A percentile compares a stretch with the other conserved stretches of the same genome.
Evolutionary conservation across 2,888 invertebrate genomes (phyloP).

Genomic region (Monopis laevigella): DNA sequence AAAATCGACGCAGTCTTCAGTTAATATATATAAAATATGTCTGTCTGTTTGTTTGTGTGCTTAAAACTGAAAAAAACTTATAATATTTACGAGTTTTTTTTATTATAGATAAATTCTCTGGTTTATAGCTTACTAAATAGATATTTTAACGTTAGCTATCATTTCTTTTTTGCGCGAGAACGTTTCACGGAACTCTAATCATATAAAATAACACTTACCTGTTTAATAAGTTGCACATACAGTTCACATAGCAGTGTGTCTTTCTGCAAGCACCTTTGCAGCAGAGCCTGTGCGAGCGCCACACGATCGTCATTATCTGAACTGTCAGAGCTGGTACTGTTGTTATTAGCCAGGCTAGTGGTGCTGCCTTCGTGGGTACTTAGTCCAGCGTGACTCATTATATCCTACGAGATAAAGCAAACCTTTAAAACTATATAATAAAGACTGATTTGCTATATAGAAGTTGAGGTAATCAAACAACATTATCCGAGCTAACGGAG

Average conservation of each 20-base stretch:
- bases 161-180: no score
- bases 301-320: constrained; percentile 87
- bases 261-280: constrained; percentile 92
- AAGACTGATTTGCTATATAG: neutral
- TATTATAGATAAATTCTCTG: no score
- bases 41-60: no score
- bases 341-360: constrained; percentile 50
- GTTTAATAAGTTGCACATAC: constrained; percentile 91
- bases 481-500: no score
- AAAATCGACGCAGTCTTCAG: no score
- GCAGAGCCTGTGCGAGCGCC: constrained; percentile 85
- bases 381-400: constrained; percentile 89
- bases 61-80: no score
- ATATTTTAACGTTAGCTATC: no score
- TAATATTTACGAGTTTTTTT: no score
- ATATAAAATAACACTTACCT: constrained; percentile 37
- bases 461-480: no score
- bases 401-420: constrained; percentile 39
- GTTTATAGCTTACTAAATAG: no score
- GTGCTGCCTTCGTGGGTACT: constrained; percentile 59
- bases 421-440: neutral
- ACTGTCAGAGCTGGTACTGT: constrained; percentile 39
- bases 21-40: no score
- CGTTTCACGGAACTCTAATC: no score
- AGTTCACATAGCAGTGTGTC: constrained; percentile 89